Evolutionary conservation across 2,888 invertebrate species (phyloP).

Genomic region (Rapana venosa): DNA sequence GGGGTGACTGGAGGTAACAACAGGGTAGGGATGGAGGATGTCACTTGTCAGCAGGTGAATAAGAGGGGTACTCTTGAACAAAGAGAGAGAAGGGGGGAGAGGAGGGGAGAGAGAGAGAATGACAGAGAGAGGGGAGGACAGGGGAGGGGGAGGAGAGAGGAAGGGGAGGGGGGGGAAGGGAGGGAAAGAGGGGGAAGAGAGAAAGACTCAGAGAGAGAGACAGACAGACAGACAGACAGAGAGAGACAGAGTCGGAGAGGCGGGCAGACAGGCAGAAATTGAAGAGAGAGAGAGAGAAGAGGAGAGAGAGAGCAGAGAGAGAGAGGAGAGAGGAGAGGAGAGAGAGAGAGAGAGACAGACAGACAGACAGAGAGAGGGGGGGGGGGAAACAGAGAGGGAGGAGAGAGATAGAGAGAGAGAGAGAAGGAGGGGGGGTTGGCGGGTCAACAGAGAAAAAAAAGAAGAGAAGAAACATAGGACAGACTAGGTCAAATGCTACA

Average conservation of each 20-base stretch:
- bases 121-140: neutral
- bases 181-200: neutral
- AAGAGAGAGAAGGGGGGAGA: neutral
- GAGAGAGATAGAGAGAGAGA: neutral
- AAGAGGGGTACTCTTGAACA: no score
- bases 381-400: neutral
- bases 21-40: no score
- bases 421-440: neutral
- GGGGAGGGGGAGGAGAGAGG: neutral
- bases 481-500: no score
- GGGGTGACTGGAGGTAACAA: no score
- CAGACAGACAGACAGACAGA: neutral
- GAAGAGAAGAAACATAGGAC: no score
- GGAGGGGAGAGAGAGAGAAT: neutral
- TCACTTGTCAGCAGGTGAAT: no score
- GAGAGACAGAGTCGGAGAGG: neutral
- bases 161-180: neutral
- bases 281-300: neutral
- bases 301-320: neutral
- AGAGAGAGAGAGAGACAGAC: neutral
- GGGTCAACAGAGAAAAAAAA: no score
- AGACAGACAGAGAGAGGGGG: neutral
- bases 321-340: neutral
- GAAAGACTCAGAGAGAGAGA: neutral
- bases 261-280: neutral